phyloP scores from a whole-genome alignment of 2,113 vertebrate species.

The Tragelaphus strepsiceros region DNA sequence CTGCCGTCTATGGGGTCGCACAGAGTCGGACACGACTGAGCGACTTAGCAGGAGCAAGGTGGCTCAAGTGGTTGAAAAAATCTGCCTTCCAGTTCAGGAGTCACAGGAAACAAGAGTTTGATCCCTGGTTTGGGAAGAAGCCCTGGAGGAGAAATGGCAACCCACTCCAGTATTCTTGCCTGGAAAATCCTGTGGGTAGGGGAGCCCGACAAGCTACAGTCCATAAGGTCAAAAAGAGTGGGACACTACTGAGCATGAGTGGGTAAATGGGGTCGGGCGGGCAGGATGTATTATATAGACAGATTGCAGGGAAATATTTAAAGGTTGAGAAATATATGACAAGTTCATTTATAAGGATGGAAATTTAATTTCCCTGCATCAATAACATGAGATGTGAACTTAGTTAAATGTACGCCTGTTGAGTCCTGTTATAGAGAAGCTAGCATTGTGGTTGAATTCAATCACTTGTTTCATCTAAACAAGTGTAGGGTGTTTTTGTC shows the following conservation, averaged over 20 bases:
- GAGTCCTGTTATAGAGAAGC: not conserved
- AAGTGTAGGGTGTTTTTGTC: not conserved
- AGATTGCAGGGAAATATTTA: not conserved
- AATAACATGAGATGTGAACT: not conserved
- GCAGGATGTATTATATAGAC: not conserved
- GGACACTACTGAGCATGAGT: not conserved
- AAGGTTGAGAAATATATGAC: slow-evolving; percentile 6
- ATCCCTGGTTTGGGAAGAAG: not conserved
- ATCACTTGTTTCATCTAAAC: not conserved
- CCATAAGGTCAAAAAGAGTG: not conserved
- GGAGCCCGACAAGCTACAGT: not conserved
- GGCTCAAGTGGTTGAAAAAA: not conserved
- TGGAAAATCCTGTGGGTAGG: not conserved
- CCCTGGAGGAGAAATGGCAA: not conserved
- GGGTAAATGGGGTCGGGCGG: not conserved
- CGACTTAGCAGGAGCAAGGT: not conserved
- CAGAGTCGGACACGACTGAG: not conserved
- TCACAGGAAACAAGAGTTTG: not conserved
- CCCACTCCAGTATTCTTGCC: not conserved
- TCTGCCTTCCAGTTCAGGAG: not conserved
- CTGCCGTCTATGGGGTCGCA: not conserved
- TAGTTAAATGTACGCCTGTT: not conserved
- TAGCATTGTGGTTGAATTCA: not conserved
- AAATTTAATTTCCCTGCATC: not conserved
- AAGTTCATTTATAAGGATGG: not conserved